Evolutionary conservation across 2,113 vertebrate species (phyloP), one percentile per base, ranked within the genome.

Genomic region (Nesogale talazaci): DNA sequence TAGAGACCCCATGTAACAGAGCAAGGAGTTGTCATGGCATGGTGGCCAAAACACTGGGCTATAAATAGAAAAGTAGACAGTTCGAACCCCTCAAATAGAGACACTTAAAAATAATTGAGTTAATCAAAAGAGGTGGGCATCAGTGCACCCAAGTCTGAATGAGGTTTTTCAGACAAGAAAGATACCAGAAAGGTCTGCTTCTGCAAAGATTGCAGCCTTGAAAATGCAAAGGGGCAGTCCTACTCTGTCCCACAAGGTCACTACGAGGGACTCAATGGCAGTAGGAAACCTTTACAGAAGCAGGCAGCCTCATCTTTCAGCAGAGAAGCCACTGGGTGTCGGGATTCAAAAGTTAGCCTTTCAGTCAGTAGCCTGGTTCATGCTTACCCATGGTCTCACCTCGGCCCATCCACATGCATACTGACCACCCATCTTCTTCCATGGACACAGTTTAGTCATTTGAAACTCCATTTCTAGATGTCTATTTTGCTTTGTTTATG

Each of bases 391-490:
- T 29, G 25, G 63, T 65, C 4, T 23, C 11, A n/a, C 65, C 10
- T 31, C 12, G 31, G 65, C 65, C n/a, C 65, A 52, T 52, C 1
- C 46, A 5, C 46, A 31, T 36, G 36, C 56, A 38, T 27, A 56
- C 0, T 3, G 25, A 70, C 74, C 15, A 74, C 65, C 25, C 76
- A 59, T 5, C 46, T 38, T 56, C 38, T 93, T 75, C 36, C 27
- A 80, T 69, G 79, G 74, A 78, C 9, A 83, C 1, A 27, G 57
- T 67, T 84, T 69, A 92, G 76, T 93, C 67, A 89, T 65, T 89
- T 85, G 40, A 61, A 94, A 94, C 78, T 78, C 40, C 38, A 92
- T 74, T 77, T 93, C 63, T 78, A 90, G 61, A 74, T 86, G 16
- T 83, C 61, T 72, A 56, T 85, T 67, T 63, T 67, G 36, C 79